A percentile compares a stretch with the other conserved stretches of the same genome.
Conservation (phyloP, 2,888 invertebrate genomes). For the Macrophya annulata region DNA sequence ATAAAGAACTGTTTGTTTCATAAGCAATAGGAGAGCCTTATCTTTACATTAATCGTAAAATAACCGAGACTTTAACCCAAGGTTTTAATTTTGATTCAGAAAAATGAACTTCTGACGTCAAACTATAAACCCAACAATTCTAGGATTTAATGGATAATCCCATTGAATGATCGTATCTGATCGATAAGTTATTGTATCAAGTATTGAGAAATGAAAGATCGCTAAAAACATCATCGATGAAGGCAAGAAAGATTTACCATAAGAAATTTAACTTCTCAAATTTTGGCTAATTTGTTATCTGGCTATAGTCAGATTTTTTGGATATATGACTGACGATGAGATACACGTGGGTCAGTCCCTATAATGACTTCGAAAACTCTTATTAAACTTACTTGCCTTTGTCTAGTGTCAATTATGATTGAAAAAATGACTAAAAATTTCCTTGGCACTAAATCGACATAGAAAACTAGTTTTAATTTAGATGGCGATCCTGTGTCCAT, state of each 20-base stretch:
- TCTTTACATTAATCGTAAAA: background rate
- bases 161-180: background rate
- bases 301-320: background rate
- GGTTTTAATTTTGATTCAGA: conserved; percentile 5
- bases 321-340: background rate
- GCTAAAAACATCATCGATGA: background rate
- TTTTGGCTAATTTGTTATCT: background rate
- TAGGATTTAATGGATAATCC: background rate
- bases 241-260: background rate
- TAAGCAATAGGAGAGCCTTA: background rate
- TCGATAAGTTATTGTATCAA: background rate
- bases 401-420: background rate
- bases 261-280: background rate
- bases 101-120: background rate
- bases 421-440: background rate
- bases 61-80: background rate
- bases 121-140: background rate
- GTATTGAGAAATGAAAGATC: background rate
- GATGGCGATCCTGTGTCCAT: background rate
- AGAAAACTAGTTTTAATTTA: background rate
- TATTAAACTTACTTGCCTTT: background rate
- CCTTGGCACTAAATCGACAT: background rate
- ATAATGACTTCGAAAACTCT: background rate
- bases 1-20: background rate
- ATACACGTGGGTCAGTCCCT: background rate